phyloP scores from a whole-genome alignment of 2,113 vertebrate genomes.

The Rhineura floridana region DNA sequence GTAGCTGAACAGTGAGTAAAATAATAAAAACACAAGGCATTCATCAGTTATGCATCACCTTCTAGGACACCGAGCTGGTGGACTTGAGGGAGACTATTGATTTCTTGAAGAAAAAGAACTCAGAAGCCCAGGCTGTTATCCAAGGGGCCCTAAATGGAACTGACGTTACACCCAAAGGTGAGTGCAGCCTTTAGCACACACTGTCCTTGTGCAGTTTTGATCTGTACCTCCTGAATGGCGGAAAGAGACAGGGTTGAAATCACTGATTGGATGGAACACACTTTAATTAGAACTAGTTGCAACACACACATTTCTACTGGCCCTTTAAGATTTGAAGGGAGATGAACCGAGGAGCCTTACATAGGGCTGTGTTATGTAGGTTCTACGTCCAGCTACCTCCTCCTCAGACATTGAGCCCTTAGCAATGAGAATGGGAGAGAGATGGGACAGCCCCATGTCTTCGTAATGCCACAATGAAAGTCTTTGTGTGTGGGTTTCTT shows the following conservation, averaged over 20 bases:
- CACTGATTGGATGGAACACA: not conserved
- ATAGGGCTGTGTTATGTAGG: not conserved
- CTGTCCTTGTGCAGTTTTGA: too few species aligned
- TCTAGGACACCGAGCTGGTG: constrained; percentile 87
- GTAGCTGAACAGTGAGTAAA: not conserved
- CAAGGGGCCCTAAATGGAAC: constrained; percentile 89
- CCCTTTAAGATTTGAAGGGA: not conserved
- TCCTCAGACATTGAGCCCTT: not conserved
- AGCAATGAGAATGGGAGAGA: not conserved
- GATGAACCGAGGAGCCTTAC: not conserved
- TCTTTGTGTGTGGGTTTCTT: not conserved
- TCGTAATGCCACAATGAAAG: not conserved
- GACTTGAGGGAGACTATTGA: constrained; percentile 94
- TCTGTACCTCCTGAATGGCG: not conserved
- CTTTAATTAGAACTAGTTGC: not conserved
- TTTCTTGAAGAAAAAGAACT: constrained; percentile 87
- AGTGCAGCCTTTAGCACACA: not conserved
- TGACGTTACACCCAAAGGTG: constrained; percentile 87
- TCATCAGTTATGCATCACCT: not conserved
- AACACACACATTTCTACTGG: not conserved
- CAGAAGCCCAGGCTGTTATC: constrained; percentile 93
- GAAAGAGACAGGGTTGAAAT: not conserved
- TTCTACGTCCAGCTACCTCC: not conserved
- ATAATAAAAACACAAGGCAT: not conserved
- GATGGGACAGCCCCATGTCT: not conserved